These are phyloP conservation scores for Vulpes ferrilata DNA, from an alignment of 2,113 vertebrate species.

Conservation along the genomic window DNA sequence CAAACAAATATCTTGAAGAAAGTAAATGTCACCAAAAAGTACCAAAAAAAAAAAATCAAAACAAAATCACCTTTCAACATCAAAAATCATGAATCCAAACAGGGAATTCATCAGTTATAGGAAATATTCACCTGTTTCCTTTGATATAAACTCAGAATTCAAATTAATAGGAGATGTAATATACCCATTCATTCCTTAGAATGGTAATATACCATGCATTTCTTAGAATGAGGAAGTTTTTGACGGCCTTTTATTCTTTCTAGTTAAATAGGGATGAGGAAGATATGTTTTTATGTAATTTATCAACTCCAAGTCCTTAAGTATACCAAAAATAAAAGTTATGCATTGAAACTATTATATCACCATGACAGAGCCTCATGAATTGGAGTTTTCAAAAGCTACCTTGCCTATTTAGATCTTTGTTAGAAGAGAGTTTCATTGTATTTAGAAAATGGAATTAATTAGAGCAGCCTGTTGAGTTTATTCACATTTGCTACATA, in stretches of 20 bases:
- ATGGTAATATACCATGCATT: background rate
- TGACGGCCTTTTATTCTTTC: background rate
- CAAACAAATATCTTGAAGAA: slow-evolving; percentile 11
- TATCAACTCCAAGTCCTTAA: background rate
- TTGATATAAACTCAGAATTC: background rate
- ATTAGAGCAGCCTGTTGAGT: slow-evolving; percentile 34
- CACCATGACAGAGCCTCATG: background rate
- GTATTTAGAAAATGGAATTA: slow-evolving; percentile 67
- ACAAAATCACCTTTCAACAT: background rate
- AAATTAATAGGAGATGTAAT: background rate
- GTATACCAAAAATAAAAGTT: slow-evolving; percentile 21
- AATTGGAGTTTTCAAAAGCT: background rate
- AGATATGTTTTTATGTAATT: slow-evolving; percentile 5
- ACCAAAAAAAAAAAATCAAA: background rate
- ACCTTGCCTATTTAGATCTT: background rate
- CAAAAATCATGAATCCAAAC: slow-evolving; percentile 4
- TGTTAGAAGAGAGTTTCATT: slow-evolving; percentile 51
- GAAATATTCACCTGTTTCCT: slow-evolving; percentile 11
- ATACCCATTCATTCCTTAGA: background rate
- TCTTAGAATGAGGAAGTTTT: slow-evolving; percentile 25
- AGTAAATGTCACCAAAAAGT: background rate
- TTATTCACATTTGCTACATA: slow-evolving; percentile 25
- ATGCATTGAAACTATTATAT: slow-evolving; percentile 30
- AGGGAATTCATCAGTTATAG: background rate
- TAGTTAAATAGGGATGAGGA: background rate